These are phyloP conservation scores for Erethizon dorsatum DNA, from an alignment of 2,797 vertebrate species.

Conservation along the genomic window DNA sequence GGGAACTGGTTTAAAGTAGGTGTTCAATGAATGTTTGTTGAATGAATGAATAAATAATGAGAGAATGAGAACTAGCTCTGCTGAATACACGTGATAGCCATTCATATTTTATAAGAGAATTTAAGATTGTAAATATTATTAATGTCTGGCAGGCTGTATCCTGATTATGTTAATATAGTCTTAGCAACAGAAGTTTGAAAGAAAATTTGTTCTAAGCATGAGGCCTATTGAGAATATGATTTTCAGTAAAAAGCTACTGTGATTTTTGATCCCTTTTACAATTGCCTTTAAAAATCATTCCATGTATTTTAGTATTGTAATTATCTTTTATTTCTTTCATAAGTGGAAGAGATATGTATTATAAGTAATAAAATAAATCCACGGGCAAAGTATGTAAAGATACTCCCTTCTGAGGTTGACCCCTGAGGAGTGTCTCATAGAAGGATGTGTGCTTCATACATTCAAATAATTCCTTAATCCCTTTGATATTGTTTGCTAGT, in stretches of 20 bases:
- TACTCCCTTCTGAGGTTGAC: background rate
- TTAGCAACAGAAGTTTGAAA: slow-evolving; percentile 38
- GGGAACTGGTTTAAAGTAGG: background rate
- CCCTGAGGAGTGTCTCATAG: background rate
- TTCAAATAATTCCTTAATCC: background rate
- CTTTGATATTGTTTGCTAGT: background rate
- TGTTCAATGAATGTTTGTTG: slow-evolving; percentile 47
- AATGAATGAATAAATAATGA: slow-evolving; percentile 65
- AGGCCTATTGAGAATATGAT: slow-evolving; percentile 25
- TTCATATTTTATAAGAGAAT: slow-evolving; percentile 67
- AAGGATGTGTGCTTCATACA: background rate
- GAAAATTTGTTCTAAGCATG: slow-evolving; percentile 18
- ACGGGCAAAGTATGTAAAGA: slow-evolving; percentile 21
- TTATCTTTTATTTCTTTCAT: slow-evolving; percentile 15
- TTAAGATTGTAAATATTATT: slow-evolving; percentile 45
- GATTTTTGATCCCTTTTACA: slow-evolving; percentile 1
- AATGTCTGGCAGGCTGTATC: background rate
- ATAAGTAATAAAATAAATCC: slow-evolving; percentile 16
- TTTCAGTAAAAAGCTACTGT: slow-evolving; percentile 2
- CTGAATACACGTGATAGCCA: slow-evolving; percentile 14
- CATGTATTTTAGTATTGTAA: background rate
- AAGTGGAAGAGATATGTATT: background rate
- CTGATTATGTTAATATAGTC: slow-evolving; percentile 46
- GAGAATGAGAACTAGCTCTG: background rate
- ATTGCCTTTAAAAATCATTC: background rate